These are phyloP conservation scores for Esox lucius DNA, from an alignment of 2,797 vertebrate genomes.

Conservation along the genomic window DNA sequence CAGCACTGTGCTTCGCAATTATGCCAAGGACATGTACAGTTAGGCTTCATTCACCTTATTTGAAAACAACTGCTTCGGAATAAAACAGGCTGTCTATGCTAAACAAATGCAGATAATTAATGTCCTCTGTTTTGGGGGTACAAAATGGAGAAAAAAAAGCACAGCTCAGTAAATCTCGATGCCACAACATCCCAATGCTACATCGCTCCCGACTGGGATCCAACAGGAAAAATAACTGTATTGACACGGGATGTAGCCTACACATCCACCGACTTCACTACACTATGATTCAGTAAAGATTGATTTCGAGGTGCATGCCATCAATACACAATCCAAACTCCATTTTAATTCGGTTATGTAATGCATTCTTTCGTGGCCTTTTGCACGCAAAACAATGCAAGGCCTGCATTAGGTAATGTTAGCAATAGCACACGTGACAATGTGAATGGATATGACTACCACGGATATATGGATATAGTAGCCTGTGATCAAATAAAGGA, in stretches of 20 bases:
- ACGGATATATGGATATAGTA: conserved; percentile 31
- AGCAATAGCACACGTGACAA: conserved; percentile 51
- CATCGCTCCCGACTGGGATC: conserved; percentile 52
- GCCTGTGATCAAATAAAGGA: conserved; percentile 33
- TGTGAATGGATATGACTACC: conserved; percentile 46
- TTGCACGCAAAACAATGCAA: conserved; percentile 65
- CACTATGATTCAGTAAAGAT: conserved; percentile 77
- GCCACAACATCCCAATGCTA: conserved; percentile 69
- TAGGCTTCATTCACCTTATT: conserved; percentile 94
- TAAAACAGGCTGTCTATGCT: conserved; percentile 80
- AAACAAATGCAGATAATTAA: conserved; percentile 79
- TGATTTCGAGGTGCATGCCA: conserved; percentile 79
- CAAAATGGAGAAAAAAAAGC: conserved; percentile 43
- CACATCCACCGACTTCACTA: conserved; percentile 67
- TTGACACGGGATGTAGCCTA: not conserved
- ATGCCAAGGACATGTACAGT: conserved; percentile 97
- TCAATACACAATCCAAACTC: conserved; percentile 82
- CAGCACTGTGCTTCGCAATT: conserved; percentile 93
- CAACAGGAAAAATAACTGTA: not conserved
- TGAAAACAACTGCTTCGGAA: conserved; percentile 89
- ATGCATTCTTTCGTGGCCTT: conserved; percentile 70
- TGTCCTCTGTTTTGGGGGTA: conserved; percentile 69
- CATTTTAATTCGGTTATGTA: conserved; percentile 80
- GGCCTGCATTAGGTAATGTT: conserved; percentile 65
- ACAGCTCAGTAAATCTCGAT: conserved; percentile 50